Percentiles rank a stretch among this genome's conserved stretches.
Conservation (phyloP, 1,140 invertebrate genomes). For the Portunus trituberculatus region DNA sequence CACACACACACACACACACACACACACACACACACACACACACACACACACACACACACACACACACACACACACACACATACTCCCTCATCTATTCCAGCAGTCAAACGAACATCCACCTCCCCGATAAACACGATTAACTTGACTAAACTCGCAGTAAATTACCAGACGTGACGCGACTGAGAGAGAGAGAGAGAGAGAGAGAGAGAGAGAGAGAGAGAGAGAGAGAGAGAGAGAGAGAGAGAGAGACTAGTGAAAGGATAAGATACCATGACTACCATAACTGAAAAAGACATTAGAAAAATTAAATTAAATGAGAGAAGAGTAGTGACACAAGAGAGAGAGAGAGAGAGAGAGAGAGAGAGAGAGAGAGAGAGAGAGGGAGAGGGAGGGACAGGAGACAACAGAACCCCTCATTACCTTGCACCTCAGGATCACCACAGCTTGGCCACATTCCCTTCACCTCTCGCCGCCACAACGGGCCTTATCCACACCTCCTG, state of each 20-base stretch:
- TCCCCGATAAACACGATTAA: neutral
- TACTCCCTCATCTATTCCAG: neutral
- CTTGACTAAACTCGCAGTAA: conserved; percentile 4
- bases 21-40: conserved; percentile 34
- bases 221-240: neutral
- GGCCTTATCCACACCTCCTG: neutral
- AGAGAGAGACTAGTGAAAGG: neutral
- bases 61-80: neutral
- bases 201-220: conserved; percentile 5
- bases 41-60: conserved; percentile 17
- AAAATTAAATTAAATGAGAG: neutral
- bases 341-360: neutral
- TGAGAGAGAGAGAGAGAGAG: conserved; percentile 13
- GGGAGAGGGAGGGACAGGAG: neutral
- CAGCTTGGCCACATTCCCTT: neutral
- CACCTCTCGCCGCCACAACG: neutral
- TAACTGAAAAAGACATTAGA: too few relatives aligned
- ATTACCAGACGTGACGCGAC: neutral
- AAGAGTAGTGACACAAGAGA: neutral
- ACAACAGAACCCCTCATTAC: conserved; percentile 65
- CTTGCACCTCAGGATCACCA: conserved; percentile 44
- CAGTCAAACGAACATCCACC: neutral
- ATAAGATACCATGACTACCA: neutral
- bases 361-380: neutral
- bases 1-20: conserved; percentile 38